phyloP scores from a whole-genome alignment of 2,113 vertebrate genomes.

The Crotophaga sulcirostris region DNA sequence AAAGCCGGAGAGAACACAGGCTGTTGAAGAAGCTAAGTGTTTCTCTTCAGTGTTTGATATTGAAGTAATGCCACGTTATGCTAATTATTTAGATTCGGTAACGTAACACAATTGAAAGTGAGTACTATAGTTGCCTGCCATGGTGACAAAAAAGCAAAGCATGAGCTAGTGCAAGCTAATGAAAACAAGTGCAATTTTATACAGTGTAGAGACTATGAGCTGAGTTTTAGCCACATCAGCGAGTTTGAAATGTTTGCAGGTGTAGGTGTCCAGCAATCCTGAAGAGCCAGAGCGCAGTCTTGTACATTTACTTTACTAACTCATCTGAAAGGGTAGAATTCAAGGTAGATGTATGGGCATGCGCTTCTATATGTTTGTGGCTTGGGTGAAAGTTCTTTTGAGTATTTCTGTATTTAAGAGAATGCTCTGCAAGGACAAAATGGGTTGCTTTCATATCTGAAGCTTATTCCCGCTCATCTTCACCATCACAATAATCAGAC shows the following conservation, averaged over 20 bases:
- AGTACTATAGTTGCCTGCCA: neutral
- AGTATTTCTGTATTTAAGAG: neutral
- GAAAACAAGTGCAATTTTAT: neutral
- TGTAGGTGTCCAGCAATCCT: neutral
- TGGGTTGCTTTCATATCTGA: neutral
- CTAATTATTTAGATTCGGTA: neutral
- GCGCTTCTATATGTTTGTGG: neutral
- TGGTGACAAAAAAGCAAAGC: neutral
- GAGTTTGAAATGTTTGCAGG: neutral
- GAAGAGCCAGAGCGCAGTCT: neutral
- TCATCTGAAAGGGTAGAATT: neutral
- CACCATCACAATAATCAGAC: neutral
- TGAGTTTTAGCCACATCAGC: neutral
- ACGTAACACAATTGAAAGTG: neutral
- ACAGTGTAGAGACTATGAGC: neutral
- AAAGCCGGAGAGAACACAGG: neutral
- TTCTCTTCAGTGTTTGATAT: neutral
- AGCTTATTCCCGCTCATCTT: neutral
- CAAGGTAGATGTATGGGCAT: neutral
- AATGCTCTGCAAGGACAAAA: neutral
- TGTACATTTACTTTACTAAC: accelerated
- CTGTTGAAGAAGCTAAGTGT: neutral
- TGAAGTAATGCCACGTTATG: neutral
- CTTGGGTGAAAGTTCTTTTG: neutral
- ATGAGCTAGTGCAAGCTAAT: neutral